Conservation (phyloP, 2,113 vertebrate species). For the Scolopax mira region DNA sequence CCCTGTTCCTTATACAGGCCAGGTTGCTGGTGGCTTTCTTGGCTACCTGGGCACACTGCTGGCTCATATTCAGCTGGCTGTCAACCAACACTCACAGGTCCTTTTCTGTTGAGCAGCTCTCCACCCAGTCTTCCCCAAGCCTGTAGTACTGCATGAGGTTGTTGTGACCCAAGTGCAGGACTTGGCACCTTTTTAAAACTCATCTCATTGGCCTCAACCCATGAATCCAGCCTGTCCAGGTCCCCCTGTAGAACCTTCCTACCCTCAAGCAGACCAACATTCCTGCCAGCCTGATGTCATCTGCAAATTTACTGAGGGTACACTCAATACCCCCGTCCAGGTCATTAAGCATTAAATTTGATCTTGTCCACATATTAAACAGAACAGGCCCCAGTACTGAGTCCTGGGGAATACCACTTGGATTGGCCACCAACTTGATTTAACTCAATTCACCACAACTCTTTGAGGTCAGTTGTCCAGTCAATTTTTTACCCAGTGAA, state of each 20-base stretch:
- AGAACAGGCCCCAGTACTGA: background rate
- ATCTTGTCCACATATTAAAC: background rate
- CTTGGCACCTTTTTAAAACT: background rate
- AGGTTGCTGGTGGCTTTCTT: background rate
- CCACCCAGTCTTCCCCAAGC: background rate
- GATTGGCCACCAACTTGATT: too few species aligned
- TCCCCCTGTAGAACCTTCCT: background rate
- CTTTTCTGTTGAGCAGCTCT: background rate
- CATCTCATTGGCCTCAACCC: background rate
- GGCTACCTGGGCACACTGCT: background rate
- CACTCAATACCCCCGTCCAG: background rate
- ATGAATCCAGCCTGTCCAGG: background rate
- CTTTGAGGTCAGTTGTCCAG: background rate
- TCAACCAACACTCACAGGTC: background rate
- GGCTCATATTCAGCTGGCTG: background rate
- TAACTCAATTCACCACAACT: background rate
- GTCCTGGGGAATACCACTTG: too few species aligned
- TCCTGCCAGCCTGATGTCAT: background rate
- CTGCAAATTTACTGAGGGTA: background rate
- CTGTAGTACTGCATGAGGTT: background rate
- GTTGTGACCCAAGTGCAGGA: too few species aligned
- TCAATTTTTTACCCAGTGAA: background rate
- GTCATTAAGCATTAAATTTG: background rate
- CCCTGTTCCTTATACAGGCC: background rate
- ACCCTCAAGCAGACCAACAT: background rate